Base-by-base conservation (phyloP, 2,113 vertebrate genomes). In the Ceyx cyanopectus region DNA sequence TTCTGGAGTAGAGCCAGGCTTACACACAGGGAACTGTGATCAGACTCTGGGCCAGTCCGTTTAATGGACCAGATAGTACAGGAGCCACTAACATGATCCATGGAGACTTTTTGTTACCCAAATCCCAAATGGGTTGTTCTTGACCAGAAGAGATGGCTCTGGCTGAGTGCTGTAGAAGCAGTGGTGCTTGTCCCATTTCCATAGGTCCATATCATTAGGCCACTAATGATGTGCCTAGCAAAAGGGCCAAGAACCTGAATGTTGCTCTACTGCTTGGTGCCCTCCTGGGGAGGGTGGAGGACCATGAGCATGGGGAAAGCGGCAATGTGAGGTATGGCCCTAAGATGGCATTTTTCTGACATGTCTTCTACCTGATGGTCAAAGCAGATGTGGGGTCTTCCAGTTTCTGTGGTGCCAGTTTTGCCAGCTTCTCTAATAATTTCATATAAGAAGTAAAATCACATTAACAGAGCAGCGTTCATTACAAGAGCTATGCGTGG, bases 261-360 rank as follows among this genome's bases (percentile, higher is more conserved):
- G 24, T 51, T 69, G 26, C 5, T 1, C 2, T 5, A 54, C 32
- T 50, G n/a, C 51, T 79, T 37, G 53, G n/a, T 5, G 1, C 29
- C 14, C 30, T 50, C 24, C 37, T 73, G 24, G 50, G 22, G 41
- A 50, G 2, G 5, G 5, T n/a, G 29, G 37, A 81, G 30, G 41
- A 17, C 32, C 22, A 7, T 1, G 2, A 23, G 20, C 21, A 24
- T 2, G 0, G n/a, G 14, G 24, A 26, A 87, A 53, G 14, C 5
- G 2, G 14, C 30, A 43, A 9, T 19, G 8, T 1, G 3, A 63
- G 24, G 41, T 34, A 29, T 5, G 5, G 6, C 29, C 43, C 16
- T 16, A 30, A n/a, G 34, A 50, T 81, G 40, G 23, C 20, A 5
- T 70, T 80, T 24, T 77, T 85, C 34, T 34, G 32, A 41, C 1